phyloP scores from a whole-genome alignment of 2,113 vertebrate genomes.

The Vulpes ferrilata region DNA sequence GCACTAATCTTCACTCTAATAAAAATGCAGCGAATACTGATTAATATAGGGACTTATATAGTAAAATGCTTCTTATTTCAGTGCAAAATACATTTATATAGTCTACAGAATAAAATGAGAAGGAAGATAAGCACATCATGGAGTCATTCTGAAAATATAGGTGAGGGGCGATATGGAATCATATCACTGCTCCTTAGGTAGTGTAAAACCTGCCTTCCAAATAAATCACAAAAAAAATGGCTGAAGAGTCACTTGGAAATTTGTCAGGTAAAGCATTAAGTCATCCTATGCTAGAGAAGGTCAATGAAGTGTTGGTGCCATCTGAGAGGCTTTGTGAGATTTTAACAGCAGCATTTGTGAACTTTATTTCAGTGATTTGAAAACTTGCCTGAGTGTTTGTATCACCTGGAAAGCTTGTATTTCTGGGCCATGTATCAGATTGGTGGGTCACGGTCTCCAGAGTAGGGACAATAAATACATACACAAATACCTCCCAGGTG shows the following conservation, averaged over 20 bases:
- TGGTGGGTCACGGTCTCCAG: neutral
- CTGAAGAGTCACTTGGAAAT: neutral
- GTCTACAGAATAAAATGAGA: conserved; percentile 8
- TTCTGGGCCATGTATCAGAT: neutral
- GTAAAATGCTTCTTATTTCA: conserved; percentile 58
- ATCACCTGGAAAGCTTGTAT: neutral
- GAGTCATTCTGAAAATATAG: neutral
- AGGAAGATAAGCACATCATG: conserved; percentile 17
- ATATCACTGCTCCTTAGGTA: neutral
- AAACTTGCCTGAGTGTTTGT: neutral
- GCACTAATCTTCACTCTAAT: conserved; percentile 46
- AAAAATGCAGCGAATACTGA: conserved; percentile 13
- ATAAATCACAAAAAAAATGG: conserved; percentile 6
- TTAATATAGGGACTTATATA: neutral
- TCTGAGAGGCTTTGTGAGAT: conserved; percentile 13
- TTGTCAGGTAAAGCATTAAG: neutral
- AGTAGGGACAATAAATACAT: neutral
- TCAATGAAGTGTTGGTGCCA: neutral
- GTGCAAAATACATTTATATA: neutral
- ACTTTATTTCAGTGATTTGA: neutral
- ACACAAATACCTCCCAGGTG: neutral
- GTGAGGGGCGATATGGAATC: neutral
- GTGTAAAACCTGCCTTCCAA: neutral
- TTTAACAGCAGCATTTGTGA: neutral
- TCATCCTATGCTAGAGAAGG: neutral